Evolutionary conservation across 2,113 vertebrate genomes (phyloP), one percentile per base, ranked within the genome.

Genomic region (Phaethon lepturus): DNA sequence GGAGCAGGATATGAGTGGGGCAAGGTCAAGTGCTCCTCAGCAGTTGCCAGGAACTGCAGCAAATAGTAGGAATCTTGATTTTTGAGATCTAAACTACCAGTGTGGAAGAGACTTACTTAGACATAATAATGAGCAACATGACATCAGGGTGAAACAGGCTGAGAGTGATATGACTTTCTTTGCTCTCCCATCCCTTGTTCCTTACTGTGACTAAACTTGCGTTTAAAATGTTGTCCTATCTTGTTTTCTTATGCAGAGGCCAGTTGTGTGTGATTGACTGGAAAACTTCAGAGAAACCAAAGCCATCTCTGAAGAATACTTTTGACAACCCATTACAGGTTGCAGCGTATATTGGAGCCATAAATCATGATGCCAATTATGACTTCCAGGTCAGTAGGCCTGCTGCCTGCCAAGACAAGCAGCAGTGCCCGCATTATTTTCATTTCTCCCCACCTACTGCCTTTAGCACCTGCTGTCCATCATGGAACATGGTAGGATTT

Each of bases 231-330:
- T 42, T 69, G 38, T 77, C 53, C 28, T 96, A 0, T 75, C 24
- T 79, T 84, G 7, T 85, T 92, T 84, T 95, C 40, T 96, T 95
- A 52, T 23, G 63, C 98, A 99, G 99, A 85, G 99, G 99, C 74
- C 98, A 95, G 10, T 63, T 99, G 23, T 99, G 99, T 97, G 98
- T 99, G 86, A 99, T 99, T 44, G 99, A 99, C 76, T 99, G 99
- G 99, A 99, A 99, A 91, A 99, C 99, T 18, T 99, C 99, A 2
- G 99, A 99, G 93, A 99, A 99, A 94, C 98, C 97, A 29, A 99
- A 99, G 91, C 99, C 99, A 3, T 97, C 94, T 45, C 98, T 99
- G 80, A 97, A 88, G 94, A 98, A 99, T 96, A 99, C 99, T 0
- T 99, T 98, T 42, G 99, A 99, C 97, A 99, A 99, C 97, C 99